These are phyloP conservation scores for Anthoptus insignis DNA, from an alignment of 2,888 invertebrate genomes.

Conservation along the genomic window DNA sequence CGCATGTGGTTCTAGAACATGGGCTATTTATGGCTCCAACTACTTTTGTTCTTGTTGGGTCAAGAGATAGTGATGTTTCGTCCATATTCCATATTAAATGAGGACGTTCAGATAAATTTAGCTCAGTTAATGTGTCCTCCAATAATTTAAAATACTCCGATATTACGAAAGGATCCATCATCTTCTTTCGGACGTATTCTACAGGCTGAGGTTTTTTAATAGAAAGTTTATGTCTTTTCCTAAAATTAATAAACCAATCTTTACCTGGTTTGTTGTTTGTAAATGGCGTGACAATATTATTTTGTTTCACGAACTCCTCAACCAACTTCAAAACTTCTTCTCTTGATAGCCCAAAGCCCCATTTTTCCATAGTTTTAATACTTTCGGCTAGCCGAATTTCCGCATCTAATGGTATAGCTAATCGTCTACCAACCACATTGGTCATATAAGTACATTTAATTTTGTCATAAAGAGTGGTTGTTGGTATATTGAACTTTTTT, in stretches of 20 bases:
- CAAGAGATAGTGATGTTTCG: constrained; percentile 33
- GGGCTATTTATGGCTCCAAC: constrained; percentile 17
- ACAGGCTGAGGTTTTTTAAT: constrained; percentile 52
- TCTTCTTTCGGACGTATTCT: constrained; percentile 15
- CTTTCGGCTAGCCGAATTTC: constrained; percentile 49
- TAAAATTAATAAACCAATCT: constrained; percentile 48
- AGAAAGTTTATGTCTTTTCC: constrained; percentile 45
- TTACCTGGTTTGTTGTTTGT: constrained; percentile 43
- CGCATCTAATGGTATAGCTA: constrained; percentile 47
- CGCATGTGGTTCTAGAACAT: constrained; percentile 25
- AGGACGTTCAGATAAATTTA: constrained; percentile 25
- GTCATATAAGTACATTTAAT: constrained; percentile 32
- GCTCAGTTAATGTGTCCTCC: constrained; percentile 27
- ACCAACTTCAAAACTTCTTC: constrained; percentile 48
- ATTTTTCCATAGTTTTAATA: constrained; percentile 53
- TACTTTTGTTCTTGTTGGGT: constrained; percentile 38
- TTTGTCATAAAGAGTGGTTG: constrained; percentile 43
- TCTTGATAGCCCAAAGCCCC: constrained; percentile 54
- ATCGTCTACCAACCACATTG: constrained; percentile 43
- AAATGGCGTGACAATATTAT: constrained; percentile 41
- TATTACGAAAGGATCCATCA: constrained; percentile 36
- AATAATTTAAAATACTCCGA: constrained; percentile 34
- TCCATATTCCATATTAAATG: constrained; percentile 36
- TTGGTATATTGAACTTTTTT: constrained; percentile 45
- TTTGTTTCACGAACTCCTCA: constrained; percentile 40